A percentile compares a stretch with the other conserved stretches of the same genome.
Evolutionary conservation across 2,888 invertebrate genomes (phyloP).

Genomic region (Leptura quadrifasciata): DNA sequence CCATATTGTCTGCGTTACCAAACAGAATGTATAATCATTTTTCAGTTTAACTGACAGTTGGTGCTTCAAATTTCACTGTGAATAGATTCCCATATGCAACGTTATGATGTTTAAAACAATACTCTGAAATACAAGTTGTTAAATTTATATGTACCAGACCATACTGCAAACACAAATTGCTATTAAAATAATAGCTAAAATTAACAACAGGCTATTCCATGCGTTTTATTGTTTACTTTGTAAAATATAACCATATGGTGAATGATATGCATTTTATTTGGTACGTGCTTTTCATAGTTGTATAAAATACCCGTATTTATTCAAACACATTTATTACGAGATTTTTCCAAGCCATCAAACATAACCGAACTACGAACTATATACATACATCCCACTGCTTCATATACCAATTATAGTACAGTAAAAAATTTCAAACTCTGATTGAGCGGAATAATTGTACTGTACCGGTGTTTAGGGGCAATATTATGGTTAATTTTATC

Average conservation of each 20-base stretch:
- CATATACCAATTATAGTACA: background rate
- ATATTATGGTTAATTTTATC: background rate
- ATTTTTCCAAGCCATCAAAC: background rate
- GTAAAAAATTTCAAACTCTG: background rate
- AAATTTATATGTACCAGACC: background rate
- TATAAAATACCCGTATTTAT: background rate
- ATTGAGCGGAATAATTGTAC: background rate
- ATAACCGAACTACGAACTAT: background rate
- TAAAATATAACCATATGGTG: background rate
- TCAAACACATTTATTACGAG: background rate
- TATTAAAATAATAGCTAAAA: conserved; percentile 9
- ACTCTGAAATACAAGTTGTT: background rate
- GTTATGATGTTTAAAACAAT: conserved; percentile 1
- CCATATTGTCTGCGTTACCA: background rate
- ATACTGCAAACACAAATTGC: conserved; percentile 2
- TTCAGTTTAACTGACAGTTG: background rate
- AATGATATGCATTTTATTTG: background rate
- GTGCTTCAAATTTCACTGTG: background rate
- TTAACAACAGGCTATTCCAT: background rate
- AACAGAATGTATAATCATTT: background rate
- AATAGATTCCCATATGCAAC: background rate
- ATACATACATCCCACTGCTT: background rate
- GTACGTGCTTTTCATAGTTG: background rate
- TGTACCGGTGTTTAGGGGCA: background rate
- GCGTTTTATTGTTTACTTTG: background rate